These are phyloP conservation scores for Eristalis tenax DNA, from an alignment of 2,888 invertebrate species.

Conservation along the genomic window DNA sequence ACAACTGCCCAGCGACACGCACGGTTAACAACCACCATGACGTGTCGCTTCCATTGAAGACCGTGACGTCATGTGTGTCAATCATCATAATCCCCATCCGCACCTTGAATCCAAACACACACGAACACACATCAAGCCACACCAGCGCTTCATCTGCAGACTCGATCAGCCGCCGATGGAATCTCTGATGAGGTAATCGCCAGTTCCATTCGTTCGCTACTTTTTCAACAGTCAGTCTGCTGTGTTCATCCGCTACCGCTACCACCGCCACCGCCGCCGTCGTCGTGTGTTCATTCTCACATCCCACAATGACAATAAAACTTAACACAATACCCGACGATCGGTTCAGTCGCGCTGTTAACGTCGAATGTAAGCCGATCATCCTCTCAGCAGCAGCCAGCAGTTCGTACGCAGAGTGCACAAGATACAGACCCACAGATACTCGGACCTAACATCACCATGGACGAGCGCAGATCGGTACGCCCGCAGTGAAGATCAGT, in stretches of 20 bases:
- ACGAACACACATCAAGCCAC: neutral
- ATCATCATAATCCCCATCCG: conserved; percentile 41
- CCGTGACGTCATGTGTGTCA: conserved; percentile 50
- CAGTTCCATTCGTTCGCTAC: conserved; percentile 41
- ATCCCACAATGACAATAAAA: conserved; percentile 74
- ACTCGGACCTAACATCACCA: neutral
- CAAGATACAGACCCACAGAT: conserved; percentile 39
- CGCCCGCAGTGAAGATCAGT: neutral
- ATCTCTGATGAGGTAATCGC: conserved; percentile 66
- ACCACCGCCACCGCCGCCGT: neutral
- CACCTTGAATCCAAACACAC: neutral
- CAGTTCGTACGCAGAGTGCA: conserved; percentile 22
- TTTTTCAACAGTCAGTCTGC: conserved; percentile 30
- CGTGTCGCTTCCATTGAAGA: conserved; percentile 16
- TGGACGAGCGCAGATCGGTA: conserved; percentile 58
- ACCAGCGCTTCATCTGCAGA: conserved; percentile 46
- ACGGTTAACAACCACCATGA: neutral
- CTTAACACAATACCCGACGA: conserved; percentile 74
- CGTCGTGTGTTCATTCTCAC: conserved; percentile 49
- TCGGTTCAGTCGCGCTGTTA: conserved; percentile 76
- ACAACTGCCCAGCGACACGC: neutral
- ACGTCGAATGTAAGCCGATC: conserved; percentile 73
- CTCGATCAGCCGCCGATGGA: conserved; percentile 15
- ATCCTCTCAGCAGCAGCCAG: conserved; percentile 14
- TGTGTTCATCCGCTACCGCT: neutral